Percentiles rank a stretch among this genome's conserved stretches.
Evolutionary conservation across 2,888 invertebrate genomes (phyloP).

Genomic region (Philereme transversata): DNA sequence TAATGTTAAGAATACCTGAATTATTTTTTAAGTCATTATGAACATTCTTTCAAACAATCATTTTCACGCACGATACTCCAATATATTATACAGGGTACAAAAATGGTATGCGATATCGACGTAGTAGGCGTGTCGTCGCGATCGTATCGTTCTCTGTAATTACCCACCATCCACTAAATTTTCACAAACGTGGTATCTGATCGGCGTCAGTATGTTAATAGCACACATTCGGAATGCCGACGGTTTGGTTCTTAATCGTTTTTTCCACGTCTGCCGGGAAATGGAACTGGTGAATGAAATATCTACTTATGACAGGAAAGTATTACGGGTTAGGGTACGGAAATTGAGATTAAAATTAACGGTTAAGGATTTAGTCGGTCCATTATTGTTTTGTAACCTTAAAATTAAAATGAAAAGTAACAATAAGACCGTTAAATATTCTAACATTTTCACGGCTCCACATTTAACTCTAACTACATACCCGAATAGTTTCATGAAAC

Average conservation of each 20-base stretch:
- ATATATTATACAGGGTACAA: conserved; percentile 44
- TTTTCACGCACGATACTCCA: conserved; percentile 31
- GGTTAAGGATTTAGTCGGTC: background rate
- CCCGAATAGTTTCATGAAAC: conserved; percentile 5
- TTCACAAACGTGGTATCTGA: conserved; percentile 76
- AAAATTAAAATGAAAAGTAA: too few relatives aligned
- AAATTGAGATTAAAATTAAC: background rate
- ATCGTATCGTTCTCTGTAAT: conserved; percentile 70
- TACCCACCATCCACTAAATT: conserved; percentile 75
- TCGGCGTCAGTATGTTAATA: conserved; percentile 73
- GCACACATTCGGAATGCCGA: conserved; percentile 68
- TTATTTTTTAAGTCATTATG: too few relatives aligned
- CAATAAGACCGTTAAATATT: background rate
- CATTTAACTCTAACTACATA: background rate
- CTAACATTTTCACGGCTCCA: background rate
- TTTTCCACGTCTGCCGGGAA: conserved; percentile 41
- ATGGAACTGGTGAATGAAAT: conserved; percentile 28
- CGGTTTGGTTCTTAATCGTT: conserved; percentile 58
- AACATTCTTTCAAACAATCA: too few relatives aligned
- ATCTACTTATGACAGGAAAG: conserved; percentile 13
- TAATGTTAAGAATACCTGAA: too few relatives aligned
- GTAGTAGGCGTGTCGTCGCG: conserved; percentile 63
- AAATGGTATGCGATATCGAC: conserved; percentile 50
- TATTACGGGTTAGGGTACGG: background rate
- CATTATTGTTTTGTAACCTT: too few relatives aligned